Evolutionary conservation across 2,888 invertebrate species (phyloP).

Genomic region (Phasia obesa): DNA sequence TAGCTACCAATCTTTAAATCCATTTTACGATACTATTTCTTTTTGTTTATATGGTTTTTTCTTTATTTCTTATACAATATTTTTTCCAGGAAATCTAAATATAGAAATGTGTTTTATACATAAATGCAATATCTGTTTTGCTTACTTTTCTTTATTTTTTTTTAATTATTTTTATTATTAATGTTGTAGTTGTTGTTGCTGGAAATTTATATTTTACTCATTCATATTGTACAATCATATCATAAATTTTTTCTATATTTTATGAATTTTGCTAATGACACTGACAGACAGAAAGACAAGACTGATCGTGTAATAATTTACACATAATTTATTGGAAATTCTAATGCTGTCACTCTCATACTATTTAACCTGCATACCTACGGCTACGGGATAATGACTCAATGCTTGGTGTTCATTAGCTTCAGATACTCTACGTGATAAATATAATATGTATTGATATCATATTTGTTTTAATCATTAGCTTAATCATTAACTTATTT

Average conservation of each 20-base stretch:
- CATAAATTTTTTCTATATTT: conserved; percentile 1
- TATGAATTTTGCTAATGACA: conserved; percentile 47
- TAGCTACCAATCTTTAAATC: conserved; percentile 25
- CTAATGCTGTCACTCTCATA: conserved; percentile 16
- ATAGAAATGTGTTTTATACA: conserved; percentile 64
- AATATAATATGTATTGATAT: too few relatives aligned
- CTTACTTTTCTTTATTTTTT: conserved; percentile 34
- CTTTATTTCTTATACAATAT: conserved; percentile 43
- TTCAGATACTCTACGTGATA: not conserved
- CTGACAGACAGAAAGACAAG: conserved; percentile 59
- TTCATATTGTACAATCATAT: conserved; percentile 55
- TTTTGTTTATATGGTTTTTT: conserved; percentile 20
- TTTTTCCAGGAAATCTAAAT: conserved; percentile 68
- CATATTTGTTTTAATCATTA: too few relatives aligned
- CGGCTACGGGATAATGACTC: conserved; percentile 26
- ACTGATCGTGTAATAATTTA: conserved; percentile 34
- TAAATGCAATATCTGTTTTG: conserved; percentile 65
- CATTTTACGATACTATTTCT: conserved; percentile 31
- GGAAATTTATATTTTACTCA: conserved; percentile 45
- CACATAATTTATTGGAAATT: conserved; percentile 49
- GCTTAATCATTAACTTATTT: too few relatives aligned
- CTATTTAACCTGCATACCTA: too few relatives aligned
- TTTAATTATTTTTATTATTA: conserved; percentile 1
- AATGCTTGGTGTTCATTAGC: not conserved
- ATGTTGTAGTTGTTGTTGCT: conserved; percentile 3